phyloP scores from a whole-genome alignment of 2,888 invertebrate genomes.

The Lumbricus terrestris region DNA sequence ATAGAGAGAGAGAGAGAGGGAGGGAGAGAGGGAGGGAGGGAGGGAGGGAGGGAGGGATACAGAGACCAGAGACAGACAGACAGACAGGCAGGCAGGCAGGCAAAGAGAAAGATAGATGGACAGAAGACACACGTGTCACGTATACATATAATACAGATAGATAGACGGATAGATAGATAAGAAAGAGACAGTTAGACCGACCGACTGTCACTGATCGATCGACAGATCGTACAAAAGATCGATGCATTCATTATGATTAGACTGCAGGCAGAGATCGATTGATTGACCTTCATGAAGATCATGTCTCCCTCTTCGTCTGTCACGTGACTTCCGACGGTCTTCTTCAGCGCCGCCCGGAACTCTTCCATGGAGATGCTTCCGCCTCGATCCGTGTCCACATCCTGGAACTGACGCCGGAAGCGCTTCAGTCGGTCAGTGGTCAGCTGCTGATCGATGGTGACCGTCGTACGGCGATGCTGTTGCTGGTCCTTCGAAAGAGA shows the following conservation, averaged over 20 bases:
- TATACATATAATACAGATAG: too few species aligned
- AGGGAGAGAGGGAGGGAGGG: background rate
- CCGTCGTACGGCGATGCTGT: background rate
- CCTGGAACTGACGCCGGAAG: conserved; percentile 41
- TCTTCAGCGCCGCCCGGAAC: conserved; percentile 48
- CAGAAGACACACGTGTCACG: too few species aligned
- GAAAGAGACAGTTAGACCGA: too few species aligned
- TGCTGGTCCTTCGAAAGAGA: background rate
- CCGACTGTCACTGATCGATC: too few species aligned
- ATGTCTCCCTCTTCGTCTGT: conserved; percentile 48
- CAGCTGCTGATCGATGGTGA: conserved; percentile 21
- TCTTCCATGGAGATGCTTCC: conserved; percentile 47
- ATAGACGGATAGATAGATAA: too few species aligned
- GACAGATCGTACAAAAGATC: too few species aligned
- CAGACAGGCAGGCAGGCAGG: background rate
- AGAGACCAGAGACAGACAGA: background rate
- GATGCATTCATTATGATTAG: too few species aligned
- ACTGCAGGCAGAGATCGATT: background rate
- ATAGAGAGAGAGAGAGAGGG: background rate
- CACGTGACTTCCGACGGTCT: conserved; percentile 44
- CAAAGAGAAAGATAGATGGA: background rate
- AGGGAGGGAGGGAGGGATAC: background rate
- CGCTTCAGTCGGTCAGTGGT: conserved; percentile 26
- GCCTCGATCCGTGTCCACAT: conserved; percentile 44
- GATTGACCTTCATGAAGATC: conserved; percentile 49